Percentiles rank a stretch among this genome's conserved stretches.
Evolutionary conservation across 1,140 invertebrate species (phyloP).

Genomic region (Ceratina australensis): DNA sequence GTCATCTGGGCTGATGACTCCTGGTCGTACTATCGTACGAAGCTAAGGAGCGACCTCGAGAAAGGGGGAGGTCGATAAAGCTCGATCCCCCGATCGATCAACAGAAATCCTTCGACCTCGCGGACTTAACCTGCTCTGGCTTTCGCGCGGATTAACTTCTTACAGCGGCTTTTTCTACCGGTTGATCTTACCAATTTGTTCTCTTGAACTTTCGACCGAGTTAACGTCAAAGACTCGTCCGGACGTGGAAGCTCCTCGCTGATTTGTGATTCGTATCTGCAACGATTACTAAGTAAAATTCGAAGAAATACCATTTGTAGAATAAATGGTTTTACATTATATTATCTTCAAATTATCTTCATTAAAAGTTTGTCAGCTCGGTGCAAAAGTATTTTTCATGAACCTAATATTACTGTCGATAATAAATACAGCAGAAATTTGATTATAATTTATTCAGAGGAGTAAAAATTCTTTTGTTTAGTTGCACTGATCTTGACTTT

Average conservation of each 20-base stretch:
- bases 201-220: conserved; percentile 54
- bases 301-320: neutral
- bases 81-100: conserved; percentile 62
- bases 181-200: conserved; percentile 66
- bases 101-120: conserved; percentile 54
- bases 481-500: no score
- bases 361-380: no score
- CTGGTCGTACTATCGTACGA: conserved; percentile 3
- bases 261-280: conserved; percentile 1
- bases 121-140: conserved; percentile 44
- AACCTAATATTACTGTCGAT: no score
- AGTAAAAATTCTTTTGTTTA: no score
- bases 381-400: no score
- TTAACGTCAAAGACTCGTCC: conserved; percentile 48
- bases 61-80: conserved; percentile 37
- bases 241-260: conserved; percentile 16
- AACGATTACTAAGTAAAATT: neutral
- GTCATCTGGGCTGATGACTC: conserved; percentile 18
- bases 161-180: conserved; percentile 51
- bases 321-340: neutral
- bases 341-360: neutral
- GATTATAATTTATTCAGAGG: no score
- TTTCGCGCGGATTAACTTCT: conserved; percentile 61
- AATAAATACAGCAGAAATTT: no score
- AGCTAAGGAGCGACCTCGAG: neutral